phyloP scores from a whole-genome alignment of 2,113 vertebrate genomes.

The Cairina moschata region DNA sequence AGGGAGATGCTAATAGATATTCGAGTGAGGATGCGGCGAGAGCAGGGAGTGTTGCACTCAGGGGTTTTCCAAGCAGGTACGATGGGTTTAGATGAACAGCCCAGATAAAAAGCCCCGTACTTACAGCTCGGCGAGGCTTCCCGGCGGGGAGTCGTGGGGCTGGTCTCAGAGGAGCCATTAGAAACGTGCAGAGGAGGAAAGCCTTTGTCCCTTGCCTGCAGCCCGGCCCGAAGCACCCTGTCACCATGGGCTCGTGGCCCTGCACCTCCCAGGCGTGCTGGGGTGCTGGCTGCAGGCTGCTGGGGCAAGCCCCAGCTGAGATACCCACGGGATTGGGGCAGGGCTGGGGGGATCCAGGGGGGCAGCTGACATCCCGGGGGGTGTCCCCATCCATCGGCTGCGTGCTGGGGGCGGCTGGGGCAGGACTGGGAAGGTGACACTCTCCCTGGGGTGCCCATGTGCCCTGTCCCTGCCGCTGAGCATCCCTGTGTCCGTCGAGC shows the following conservation, averaged over 20 bases:
- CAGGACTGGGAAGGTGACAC: background rate
- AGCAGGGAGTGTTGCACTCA: constrained; percentile 1
- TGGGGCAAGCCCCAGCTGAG: background rate
- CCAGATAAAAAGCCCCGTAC: constrained; percentile 58
- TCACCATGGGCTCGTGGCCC: background rate
- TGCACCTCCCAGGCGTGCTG: background rate
- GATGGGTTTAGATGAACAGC: constrained; percentile 28
- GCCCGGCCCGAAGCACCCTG: background rate
- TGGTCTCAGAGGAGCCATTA: constrained; percentile 57
- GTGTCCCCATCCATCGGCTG: background rate
- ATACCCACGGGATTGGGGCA: background rate
- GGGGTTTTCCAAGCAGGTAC: constrained; percentile 37
- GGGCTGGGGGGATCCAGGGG: background rate
- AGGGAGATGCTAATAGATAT: constrained; percentile 40
- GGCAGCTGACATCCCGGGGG: background rate
- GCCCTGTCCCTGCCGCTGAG: background rate
- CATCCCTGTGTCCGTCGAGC: background rate
- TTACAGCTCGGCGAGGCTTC: constrained; percentile 54
- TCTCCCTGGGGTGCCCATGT: background rate
- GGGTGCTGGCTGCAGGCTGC: background rate
- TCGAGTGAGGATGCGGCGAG: constrained; percentile 45
- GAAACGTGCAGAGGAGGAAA: background rate
- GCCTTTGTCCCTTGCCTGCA: background rate
- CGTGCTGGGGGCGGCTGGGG: background rate
- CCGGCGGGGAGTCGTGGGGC: constrained; percentile 1